Conservation (phyloP, 2,888 invertebrate genomes). For the Exocentrus adspersus region DNA sequence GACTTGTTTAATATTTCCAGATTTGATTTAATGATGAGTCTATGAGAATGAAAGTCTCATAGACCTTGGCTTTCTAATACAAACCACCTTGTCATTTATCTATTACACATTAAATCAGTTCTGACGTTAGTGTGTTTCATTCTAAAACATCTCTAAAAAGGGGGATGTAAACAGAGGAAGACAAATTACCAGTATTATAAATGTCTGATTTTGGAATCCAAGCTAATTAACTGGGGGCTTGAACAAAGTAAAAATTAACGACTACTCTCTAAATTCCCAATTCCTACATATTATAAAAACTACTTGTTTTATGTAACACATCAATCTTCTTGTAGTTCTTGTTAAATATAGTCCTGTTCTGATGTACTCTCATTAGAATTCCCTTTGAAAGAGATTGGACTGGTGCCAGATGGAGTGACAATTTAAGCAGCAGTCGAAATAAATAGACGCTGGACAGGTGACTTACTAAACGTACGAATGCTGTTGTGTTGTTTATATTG, state of each 20-base stretch:
- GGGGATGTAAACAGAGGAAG: no score
- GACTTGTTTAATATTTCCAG: neutral
- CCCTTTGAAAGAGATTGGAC: neutral
- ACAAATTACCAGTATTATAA: no score
- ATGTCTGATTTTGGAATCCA: neutral
- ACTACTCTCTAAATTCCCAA: neutral
- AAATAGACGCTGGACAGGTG: constrained; percentile 4
- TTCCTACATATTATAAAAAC: constrained; percentile 3
- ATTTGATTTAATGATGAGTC: neutral
- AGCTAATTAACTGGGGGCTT: neutral
- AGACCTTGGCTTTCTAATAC: no score
- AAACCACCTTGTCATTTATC: no score
- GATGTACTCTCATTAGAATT: neutral
- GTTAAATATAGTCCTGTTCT: constrained; percentile 7
- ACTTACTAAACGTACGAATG: no score
- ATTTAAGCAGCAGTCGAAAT: constrained; percentile 10
- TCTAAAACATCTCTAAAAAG: no score
- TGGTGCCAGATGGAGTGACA: constrained; percentile 10
- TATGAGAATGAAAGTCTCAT: neutral
- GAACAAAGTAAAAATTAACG: neutral
- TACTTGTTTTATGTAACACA: neutral
- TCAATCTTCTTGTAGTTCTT: neutral
- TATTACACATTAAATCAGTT: no score
- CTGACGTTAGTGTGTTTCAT: no score
- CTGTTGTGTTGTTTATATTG: no score